Evolutionary conservation across 2,797 vertebrate genomes (phyloP).

Genomic region (Falco peregrinus): DNA sequence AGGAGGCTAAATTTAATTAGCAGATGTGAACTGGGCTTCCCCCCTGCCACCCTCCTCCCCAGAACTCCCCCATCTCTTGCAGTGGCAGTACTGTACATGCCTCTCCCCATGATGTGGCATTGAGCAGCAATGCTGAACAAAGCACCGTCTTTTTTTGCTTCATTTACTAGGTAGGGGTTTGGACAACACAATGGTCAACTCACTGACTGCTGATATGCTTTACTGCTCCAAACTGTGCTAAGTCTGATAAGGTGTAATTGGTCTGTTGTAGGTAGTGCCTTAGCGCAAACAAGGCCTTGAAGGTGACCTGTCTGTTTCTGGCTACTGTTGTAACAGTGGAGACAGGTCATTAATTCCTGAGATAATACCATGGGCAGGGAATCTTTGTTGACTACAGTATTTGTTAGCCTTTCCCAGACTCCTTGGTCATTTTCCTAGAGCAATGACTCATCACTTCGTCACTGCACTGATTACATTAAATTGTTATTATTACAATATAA

Average conservation of each 20-base stretch:
- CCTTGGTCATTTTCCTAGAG: slow-evolving; percentile 21
- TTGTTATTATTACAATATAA: background rate
- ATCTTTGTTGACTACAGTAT: background rate
- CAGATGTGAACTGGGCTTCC: background rate
- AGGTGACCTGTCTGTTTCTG: background rate
- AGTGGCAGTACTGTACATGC: background rate
- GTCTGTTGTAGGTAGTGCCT: background rate
- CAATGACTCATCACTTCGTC: slow-evolving; percentile 27
- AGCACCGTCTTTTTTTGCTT: background rate
- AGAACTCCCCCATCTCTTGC: background rate
- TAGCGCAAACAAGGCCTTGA: background rate
- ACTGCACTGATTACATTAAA: background rate
- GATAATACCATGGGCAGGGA: background rate
- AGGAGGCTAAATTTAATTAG: background rate
- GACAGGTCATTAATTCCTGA: background rate
- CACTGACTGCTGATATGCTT: background rate
- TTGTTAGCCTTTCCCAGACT: slow-evolving; percentile 21
- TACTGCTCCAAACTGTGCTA: background rate
- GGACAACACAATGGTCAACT: background rate
- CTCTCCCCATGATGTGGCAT: accelerated
- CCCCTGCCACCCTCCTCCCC: too few species aligned
- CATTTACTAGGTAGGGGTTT: background rate
- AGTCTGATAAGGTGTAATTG: background rate
- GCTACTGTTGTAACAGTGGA: background rate
- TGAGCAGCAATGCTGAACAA: background rate